phyloP scores from a whole-genome alignment of 2,888 invertebrate species.

The Plemyria rubiginata region DNA sequence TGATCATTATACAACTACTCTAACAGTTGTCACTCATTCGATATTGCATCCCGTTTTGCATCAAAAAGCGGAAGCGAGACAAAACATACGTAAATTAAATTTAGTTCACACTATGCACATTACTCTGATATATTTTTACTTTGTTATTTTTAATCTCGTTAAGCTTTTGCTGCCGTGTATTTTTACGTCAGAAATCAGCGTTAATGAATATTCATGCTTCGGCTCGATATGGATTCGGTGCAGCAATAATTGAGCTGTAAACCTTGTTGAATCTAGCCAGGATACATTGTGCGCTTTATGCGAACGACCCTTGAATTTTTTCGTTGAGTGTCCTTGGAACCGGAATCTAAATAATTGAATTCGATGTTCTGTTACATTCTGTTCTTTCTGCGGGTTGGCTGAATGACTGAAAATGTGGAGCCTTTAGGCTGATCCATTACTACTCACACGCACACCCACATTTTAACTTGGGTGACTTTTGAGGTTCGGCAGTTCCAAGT shows the following conservation, averaged over 20 bases:
- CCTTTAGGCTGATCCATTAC: too few relatives aligned
- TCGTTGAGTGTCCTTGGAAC: too few relatives aligned
- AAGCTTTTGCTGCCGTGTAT: constrained; percentile 41
- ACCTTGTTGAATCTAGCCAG: constrained; percentile 49
- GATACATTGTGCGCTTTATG: constrained; percentile 8
- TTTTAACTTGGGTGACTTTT: too few relatives aligned
- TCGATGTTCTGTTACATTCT: too few relatives aligned
- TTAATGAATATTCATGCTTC: constrained; percentile 62
- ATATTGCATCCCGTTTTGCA: background rate
- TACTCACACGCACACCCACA: too few relatives aligned
- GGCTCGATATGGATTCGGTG: constrained; percentile 50
- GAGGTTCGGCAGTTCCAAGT: too few relatives aligned
- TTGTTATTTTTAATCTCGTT: constrained; percentile 30
- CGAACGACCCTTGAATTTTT: background rate
- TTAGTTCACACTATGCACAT: background rate
- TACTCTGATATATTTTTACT: constrained; percentile 1
- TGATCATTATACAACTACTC: too few relatives aligned
- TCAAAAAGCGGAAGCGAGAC: background rate
- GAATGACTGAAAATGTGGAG: too few relatives aligned
- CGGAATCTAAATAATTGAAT: too few relatives aligned
- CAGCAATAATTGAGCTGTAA: constrained; percentile 53
- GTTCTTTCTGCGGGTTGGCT: too few relatives aligned
- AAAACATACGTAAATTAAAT: background rate
- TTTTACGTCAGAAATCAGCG: constrained; percentile 50
- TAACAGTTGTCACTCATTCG: background rate